These are phyloP conservation scores for Podarcis siculus DNA, from an alignment of 2,797 vertebrate genomes.

Conservation along the genomic window DNA sequence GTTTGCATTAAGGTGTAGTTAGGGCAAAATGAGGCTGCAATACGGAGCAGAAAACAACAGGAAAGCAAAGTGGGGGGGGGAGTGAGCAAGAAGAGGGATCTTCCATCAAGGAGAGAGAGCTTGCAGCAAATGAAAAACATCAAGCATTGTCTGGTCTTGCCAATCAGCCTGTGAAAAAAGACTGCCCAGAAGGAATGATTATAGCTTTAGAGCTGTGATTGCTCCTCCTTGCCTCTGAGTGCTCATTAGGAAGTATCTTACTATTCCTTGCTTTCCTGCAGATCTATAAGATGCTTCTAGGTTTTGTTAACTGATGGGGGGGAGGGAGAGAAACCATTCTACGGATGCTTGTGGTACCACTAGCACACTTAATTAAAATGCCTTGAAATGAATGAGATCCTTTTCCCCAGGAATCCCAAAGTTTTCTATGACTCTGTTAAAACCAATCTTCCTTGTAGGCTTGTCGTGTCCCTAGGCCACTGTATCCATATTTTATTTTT, in stretches of 20 bases:
- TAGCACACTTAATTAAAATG: conserved; percentile 68
- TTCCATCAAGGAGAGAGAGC: conserved; percentile 32
- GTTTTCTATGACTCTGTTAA: conserved; percentile 71
- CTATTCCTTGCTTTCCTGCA: conserved; percentile 60
- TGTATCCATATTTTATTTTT: conserved; percentile 64
- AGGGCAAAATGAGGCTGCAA: conserved; percentile 49
- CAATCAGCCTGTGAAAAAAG: conserved; percentile 49
- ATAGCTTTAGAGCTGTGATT: conserved; percentile 64
- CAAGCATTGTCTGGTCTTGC: conserved; percentile 55
- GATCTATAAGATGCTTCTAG: conserved; percentile 53
- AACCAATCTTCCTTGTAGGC: conserved; percentile 68
- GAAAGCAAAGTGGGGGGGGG: background rate
- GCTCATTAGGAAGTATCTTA: conserved; percentile 65
- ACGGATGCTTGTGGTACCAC: conserved; percentile 47
- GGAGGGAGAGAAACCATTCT: conserved; percentile 54
- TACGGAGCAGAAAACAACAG: conserved; percentile 45
- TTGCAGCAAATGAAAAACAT: conserved; percentile 62
- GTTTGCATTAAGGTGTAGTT: conserved; percentile 18
- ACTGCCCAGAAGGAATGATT: conserved; percentile 65
- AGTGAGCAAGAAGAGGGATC: background rate
- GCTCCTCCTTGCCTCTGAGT: conserved; percentile 57
- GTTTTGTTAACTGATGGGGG: conserved; percentile 40
- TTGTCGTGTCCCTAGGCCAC: conserved; percentile 49
- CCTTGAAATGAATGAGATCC: conserved; percentile 64
- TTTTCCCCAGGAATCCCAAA: conserved; percentile 58